Evolutionary conservation across 2,888 invertebrate species (phyloP).

Genomic region (Antheraea yamamai): DNA sequence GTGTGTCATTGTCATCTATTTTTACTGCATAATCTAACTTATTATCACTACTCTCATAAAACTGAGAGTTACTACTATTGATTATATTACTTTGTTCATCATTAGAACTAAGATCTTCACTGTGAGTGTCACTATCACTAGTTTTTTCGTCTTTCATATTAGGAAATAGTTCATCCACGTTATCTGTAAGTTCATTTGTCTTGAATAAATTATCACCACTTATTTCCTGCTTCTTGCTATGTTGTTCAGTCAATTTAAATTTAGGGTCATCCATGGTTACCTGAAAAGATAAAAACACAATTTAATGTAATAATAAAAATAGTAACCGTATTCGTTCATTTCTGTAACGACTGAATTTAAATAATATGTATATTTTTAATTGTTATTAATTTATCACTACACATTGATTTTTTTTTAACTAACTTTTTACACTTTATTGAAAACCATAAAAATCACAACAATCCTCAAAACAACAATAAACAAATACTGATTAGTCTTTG

Average conservation of each 20-base stretch:
- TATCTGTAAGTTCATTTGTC: conserved; percentile 37
- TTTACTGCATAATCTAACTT: conserved; percentile 76
- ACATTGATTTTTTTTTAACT: not conserved
- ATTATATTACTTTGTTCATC: conserved; percentile 69
- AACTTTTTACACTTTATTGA: not conserved
- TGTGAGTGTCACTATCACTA: conserved; percentile 70
- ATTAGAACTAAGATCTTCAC: conserved; percentile 69
- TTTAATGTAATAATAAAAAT: conserved; percentile 4
- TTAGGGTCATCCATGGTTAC: conserved; percentile 52
- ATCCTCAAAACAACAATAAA: not conserved
- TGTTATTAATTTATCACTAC: not conserved
- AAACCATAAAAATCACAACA: not conserved
- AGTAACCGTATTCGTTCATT: not conserved
- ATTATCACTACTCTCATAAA: conserved; percentile 79
- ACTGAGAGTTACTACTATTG: conserved; percentile 71
- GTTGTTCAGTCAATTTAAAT: conserved; percentile 28
- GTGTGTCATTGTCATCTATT: conserved; percentile 76
- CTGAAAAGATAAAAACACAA: conserved; percentile 45
- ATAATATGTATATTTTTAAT: not conserved
- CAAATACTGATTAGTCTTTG: not conserved
- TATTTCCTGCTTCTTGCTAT: conserved; percentile 29
- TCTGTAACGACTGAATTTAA: not conserved
- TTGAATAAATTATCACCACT: conserved; percentile 36
- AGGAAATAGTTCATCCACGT: conserved; percentile 47
- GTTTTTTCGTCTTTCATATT: conserved; percentile 62